phyloP scores from a whole-genome alignment of 2,113 vertebrate genomes.

The Pycnonotus jocosus region DNA sequence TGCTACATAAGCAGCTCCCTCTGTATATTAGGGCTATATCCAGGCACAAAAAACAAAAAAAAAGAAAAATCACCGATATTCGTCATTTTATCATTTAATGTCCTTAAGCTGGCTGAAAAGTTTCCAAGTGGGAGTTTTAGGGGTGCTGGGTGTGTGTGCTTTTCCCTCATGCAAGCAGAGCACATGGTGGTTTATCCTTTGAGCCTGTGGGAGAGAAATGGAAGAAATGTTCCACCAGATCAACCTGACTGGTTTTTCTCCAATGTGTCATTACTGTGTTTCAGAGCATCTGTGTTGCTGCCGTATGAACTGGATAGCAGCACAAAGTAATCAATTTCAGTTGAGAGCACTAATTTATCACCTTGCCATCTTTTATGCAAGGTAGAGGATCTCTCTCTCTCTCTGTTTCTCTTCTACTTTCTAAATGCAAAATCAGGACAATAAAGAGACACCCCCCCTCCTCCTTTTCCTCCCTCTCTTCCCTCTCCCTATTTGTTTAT shows the following conservation, averaged over 20 bases:
- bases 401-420: not conserved
- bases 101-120: constrained; percentile 6
- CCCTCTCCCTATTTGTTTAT: not conserved
- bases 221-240: not conserved
- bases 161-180: not conserved
- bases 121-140: not conserved
- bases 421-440: constrained; percentile 28
- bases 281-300: constrained; percentile 92
- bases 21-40: not conserved
- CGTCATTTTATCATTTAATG: constrained; percentile 39
- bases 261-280: constrained; percentile 90
- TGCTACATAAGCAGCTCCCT: constrained; percentile 17
- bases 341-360: constrained; percentile 98
- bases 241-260: constrained; percentile 74
- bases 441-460: not conserved
- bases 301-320: constrained; percentile 85
- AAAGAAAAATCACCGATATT: constrained; percentile 48
- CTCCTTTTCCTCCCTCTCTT: not conserved
- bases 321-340: constrained; percentile 95
- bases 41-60: constrained; percentile 5
- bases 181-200: not conserved
- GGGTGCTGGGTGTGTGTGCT: not conserved
- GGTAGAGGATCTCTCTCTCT: constrained; percentile 73
- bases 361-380: constrained; percentile 89
- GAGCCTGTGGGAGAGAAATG: not conserved